Percentiles rank a stretch among this genome's conserved stretches.
Conservation (phyloP, 1,140 invertebrate species). For the Drosophila littoralis region DNA sequence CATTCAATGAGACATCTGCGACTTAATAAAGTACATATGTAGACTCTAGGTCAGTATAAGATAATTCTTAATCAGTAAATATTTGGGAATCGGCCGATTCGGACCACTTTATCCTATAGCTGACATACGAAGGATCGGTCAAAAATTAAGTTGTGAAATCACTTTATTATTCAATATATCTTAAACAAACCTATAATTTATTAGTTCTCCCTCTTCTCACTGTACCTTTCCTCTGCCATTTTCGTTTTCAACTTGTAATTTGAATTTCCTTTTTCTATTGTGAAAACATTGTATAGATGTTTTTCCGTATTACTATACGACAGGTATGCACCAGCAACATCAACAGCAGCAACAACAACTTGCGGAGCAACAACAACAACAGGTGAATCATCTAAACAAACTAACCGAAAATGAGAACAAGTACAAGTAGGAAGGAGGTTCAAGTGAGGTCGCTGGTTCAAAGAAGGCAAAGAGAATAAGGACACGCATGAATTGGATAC, state of each 20-base stretch:
- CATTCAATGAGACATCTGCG: too few species aligned
- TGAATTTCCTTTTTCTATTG: slow-evolving; percentile 43
- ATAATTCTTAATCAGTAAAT: too few species aligned
- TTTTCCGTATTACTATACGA: slow-evolving; percentile 74
- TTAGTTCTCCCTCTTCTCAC: too few species aligned
- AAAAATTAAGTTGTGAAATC: too few species aligned
- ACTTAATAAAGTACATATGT: too few species aligned
- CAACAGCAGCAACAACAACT: slow-evolving; percentile 44
- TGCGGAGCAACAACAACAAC: slow-evolving; percentile 37
- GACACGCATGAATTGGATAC: slow-evolving; percentile 33
- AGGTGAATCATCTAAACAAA: slow-evolving; percentile 28
- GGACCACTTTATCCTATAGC: too few species aligned
- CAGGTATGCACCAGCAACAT: slow-evolving; percentile 61
- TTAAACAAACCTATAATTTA: too few species aligned
- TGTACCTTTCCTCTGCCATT: not conserved
- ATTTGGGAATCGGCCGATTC: too few species aligned
- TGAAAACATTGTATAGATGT: slow-evolving; percentile 76
- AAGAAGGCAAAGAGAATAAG: slow-evolving; percentile 14
- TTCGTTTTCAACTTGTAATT: slow-evolving; percentile 52
- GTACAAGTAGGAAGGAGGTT: slow-evolving; percentile 53
- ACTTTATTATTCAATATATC: too few species aligned
- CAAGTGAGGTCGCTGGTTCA: slow-evolving; percentile 5
- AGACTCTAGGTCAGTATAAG: too few species aligned
- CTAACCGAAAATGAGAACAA: slow-evolving; percentile 56
- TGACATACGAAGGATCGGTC: too few species aligned